Evolutionary conservation across 1,140 invertebrate genomes (phyloP).

Genomic region (Bombus ignitus): DNA sequence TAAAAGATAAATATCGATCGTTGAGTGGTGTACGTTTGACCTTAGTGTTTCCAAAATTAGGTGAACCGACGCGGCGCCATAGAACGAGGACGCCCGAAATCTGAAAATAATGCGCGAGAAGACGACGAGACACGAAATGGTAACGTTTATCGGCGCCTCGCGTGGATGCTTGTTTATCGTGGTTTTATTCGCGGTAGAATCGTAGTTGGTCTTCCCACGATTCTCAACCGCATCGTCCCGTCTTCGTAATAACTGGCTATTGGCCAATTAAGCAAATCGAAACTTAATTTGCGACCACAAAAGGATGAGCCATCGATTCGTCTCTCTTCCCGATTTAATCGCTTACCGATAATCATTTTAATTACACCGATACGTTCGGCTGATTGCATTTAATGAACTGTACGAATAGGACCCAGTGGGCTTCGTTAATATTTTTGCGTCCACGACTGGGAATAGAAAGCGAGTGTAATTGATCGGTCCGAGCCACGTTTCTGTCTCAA

Average conservation of each 20-base stretch:
- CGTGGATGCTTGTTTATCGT: too few species aligned
- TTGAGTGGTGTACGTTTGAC: background rate
- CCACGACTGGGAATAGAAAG: slow-evolving; percentile 23
- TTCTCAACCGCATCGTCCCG: too few species aligned
- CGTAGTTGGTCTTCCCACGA: too few species aligned
- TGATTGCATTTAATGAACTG: slow-evolving; percentile 10
- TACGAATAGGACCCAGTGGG: background rate
- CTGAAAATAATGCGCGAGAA: background rate
- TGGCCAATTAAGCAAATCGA: too few species aligned
- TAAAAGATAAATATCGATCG: background rate
- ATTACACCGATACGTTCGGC: slow-evolving; percentile 27
- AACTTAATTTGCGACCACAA: slow-evolving; percentile 10
- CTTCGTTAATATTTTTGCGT: slow-evolving; percentile 16
- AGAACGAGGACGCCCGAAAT: background rate
- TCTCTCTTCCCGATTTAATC: too few species aligned
- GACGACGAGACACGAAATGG: background rate
- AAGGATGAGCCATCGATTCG: slow-evolving; percentile 26
- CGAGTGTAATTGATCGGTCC: slow-evolving; percentile 19
- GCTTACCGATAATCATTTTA: slow-evolving; percentile 23
- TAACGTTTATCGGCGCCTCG: too few species aligned
- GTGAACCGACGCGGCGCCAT: background rate
- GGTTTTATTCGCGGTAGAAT: too few species aligned
- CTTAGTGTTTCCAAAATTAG: background rate
- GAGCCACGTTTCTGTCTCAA: background rate
- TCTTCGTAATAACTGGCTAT: too few species aligned